Conservation (phyloP, 2,113 vertebrate genomes). For the Petromus typicus region DNA sequence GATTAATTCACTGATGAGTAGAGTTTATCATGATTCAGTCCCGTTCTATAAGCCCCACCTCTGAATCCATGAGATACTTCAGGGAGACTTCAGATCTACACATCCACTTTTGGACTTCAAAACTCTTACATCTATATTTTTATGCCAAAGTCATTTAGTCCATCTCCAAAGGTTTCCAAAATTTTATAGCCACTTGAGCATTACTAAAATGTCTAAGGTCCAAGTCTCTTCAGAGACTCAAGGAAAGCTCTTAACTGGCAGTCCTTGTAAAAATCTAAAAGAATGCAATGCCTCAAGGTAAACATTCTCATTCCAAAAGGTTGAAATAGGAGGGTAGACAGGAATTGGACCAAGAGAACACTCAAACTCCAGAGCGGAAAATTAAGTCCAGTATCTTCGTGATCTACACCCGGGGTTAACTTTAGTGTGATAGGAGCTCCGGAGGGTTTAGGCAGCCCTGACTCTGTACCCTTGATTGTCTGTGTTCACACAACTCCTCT, state of each 20-base stretch:
- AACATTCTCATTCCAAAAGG: neutral
- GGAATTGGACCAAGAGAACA: neutral
- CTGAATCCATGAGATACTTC: neutral
- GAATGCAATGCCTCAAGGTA: neutral
- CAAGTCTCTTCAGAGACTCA: neutral
- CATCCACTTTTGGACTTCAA: neutral
- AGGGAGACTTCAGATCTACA: neutral
- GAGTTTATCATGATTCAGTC: neutral
- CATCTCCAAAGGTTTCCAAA: neutral
- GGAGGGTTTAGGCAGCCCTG: neutral
- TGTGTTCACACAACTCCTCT: neutral
- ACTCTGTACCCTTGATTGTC: neutral
- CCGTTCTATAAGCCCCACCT: neutral
- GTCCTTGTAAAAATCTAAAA: neutral
- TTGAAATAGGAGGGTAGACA: neutral
- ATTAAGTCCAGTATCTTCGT: neutral
- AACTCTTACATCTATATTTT: neutral
- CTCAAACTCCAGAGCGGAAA: neutral
- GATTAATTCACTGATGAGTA: neutral
- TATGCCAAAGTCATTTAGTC: neutral
- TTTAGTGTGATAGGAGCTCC: neutral
- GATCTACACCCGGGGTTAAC: neutral
- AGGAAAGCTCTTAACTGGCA: neutral
- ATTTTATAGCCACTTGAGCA: neutral
- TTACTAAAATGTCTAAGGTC: neutral